phyloP scores from a whole-genome alignment of 2,113 vertebrate species.

The Mustela nigripes region DNA sequence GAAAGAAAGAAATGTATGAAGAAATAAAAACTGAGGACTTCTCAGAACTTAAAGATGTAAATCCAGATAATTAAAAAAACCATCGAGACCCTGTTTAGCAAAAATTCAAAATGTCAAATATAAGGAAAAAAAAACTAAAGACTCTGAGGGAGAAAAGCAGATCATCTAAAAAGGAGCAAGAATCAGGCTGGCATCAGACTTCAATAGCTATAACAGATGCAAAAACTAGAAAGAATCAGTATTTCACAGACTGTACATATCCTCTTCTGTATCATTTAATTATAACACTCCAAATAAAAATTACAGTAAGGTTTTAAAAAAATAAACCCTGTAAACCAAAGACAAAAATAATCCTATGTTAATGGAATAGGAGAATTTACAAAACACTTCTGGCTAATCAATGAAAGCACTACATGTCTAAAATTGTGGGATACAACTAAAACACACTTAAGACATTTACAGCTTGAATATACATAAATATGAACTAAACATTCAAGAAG shows the following conservation, averaged over 20 bases:
- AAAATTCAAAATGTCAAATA: constrained; percentile 51
- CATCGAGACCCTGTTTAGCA: background rate
- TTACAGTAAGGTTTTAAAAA: constrained; percentile 2
- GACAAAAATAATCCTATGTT: constrained; percentile 29
- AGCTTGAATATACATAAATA: constrained; percentile 13
- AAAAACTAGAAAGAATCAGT: background rate
- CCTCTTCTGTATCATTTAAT: background rate
- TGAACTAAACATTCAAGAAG: constrained; percentile 37
- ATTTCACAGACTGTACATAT: background rate
- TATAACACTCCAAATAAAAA: constrained; percentile 28
- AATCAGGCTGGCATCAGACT: background rate
- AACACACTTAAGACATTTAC: background rate
- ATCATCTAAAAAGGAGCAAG: background rate
- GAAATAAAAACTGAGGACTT: constrained; percentile 7
- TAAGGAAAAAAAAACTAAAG: constrained; percentile 25
- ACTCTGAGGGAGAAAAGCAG: constrained; percentile 30
- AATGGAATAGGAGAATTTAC: background rate
- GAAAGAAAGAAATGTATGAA: background rate
- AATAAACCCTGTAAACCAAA: constrained; percentile 45
- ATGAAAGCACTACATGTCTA: background rate
- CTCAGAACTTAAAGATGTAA: background rate
- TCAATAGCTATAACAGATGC: background rate
- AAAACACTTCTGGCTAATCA: background rate
- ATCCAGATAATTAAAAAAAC: background rate
- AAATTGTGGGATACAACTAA: background rate